phyloP scores from a whole-genome alignment of 2,797 vertebrate species.

The Anabacerthia variegaticeps region DNA sequence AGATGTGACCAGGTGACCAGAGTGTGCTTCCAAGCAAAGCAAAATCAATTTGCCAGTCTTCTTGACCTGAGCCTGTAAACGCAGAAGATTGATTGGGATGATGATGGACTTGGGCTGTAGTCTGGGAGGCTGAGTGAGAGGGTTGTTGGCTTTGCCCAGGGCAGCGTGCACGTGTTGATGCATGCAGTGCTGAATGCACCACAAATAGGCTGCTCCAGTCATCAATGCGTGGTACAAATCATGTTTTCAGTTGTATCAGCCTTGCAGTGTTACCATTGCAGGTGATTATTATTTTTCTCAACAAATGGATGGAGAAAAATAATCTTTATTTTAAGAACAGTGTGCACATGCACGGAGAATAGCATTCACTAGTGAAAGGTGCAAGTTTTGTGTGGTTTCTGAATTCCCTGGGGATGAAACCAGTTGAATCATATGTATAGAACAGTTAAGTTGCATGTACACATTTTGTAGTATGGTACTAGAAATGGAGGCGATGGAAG shows the following conservation, averaged over 20 bases:
- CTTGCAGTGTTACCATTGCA: not conserved
- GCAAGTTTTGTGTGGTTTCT: not conserved
- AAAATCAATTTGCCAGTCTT: not conserved
- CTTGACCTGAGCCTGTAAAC: not conserved
- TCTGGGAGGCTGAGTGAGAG: not conserved
- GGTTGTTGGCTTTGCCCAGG: not conserved
- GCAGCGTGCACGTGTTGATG: fast-evolving
- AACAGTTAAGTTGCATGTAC: not conserved
- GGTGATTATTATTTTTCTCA: not conserved
- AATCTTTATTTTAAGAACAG: not conserved
- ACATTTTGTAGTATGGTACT: not conserved
- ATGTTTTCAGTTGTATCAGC: not conserved
- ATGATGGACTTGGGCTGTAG: not conserved
- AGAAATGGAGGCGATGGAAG: not conserved
- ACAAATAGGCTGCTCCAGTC: not conserved
- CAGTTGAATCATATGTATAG: not conserved
- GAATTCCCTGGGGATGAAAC: not conserved
- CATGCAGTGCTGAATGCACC: not conserved
- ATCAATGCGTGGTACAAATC: not conserved
- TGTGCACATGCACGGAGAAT: not conserved
- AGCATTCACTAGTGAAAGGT: not conserved
- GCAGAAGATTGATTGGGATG: not conserved
- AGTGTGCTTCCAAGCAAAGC: not conserved
- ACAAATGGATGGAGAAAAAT: not conserved
- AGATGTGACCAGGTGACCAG: not conserved